Conservation (phyloP, 2,797 vertebrate genomes). For the Cyclura pinguis region DNA sequence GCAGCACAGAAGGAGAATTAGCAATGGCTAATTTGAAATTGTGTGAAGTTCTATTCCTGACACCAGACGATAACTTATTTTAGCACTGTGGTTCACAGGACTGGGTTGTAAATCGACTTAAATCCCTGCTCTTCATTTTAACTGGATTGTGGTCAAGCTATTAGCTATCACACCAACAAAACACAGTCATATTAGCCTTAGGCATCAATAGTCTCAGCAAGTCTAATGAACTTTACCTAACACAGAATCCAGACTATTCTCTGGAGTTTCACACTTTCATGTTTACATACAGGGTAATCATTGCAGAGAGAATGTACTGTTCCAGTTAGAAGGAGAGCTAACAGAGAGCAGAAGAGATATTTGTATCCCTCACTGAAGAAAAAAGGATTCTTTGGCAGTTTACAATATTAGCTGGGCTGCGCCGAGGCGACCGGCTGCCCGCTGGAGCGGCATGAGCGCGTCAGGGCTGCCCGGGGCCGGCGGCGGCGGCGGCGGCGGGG, state of each 20-base stretch:
- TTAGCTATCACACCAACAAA: not conserved
- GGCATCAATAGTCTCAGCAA: conserved; percentile 14
- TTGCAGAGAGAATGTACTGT: conserved; percentile 36
- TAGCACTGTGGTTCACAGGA: not conserved
- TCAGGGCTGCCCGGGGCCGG: conserved; percentile 38
- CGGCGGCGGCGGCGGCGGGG: conserved; percentile 65
- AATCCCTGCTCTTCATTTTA: not conserved
- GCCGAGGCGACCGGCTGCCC: not conserved
- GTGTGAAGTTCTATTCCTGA: not conserved
- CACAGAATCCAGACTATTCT: not conserved
- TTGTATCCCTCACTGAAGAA: conserved; percentile 31
- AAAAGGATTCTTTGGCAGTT: conserved; percentile 38
- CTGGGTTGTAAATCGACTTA: not conserved
- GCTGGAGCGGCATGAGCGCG: conserved; percentile 74
- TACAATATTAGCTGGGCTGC: not conserved
- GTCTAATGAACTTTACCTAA: not conserved
- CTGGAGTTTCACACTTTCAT: conserved; percentile 12
- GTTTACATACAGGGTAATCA: conserved; percentile 9
- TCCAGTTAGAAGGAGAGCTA: conserved; percentile 13
- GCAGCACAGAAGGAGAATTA: not conserved
- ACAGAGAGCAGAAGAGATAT: conserved; percentile 29
- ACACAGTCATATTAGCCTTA: not conserved
- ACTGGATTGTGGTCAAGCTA: not conserved
- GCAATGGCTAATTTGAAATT: not conserved
- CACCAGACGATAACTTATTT: not conserved